These are phyloP conservation scores for Oligia latruncula DNA, from an alignment of 2,888 invertebrate species.

Conservation along the genomic window DNA sequence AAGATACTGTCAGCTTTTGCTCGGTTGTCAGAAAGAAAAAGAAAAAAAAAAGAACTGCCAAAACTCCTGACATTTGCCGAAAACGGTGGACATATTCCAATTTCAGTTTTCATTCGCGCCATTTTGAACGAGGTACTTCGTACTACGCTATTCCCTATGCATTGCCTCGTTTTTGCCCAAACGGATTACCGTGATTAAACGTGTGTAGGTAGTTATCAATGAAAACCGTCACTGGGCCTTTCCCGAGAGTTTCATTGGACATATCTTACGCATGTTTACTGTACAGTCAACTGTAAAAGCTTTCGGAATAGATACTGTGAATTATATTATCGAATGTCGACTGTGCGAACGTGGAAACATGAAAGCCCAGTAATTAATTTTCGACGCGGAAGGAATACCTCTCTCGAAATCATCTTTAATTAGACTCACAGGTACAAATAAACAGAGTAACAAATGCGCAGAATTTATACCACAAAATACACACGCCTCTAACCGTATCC, in stretches of 20 bases:
- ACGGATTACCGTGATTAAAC: constrained; percentile 52
- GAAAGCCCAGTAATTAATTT: background rate
- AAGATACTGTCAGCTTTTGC: constrained; percentile 52
- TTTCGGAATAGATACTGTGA: background rate
- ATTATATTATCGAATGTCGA: background rate
- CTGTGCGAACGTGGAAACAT: background rate
- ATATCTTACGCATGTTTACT: background rate
- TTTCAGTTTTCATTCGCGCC: constrained; percentile 55
- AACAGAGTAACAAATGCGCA: background rate
- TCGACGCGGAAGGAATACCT: background rate
- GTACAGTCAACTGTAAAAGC: background rate
- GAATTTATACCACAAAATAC: background rate
- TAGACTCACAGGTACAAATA: background rate
- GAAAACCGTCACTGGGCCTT: background rate
- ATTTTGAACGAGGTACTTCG: constrained; percentile 38
- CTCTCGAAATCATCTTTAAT: background rate
- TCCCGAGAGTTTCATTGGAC: constrained; percentile 5
- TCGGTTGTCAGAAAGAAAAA: constrained; percentile 25
- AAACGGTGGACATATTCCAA: constrained; percentile 53
- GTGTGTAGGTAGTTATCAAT: too few relatives aligned
- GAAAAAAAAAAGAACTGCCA: constrained; percentile 16
- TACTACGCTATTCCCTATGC: constrained; percentile 32
- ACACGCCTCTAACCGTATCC: background rate
- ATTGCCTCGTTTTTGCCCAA: constrained; percentile 33
- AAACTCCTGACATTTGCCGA: constrained; percentile 48